Evolutionary conservation across 23 tunicate genomes (phyloP).

Genomic region (Ciona savignyi): DNA sequence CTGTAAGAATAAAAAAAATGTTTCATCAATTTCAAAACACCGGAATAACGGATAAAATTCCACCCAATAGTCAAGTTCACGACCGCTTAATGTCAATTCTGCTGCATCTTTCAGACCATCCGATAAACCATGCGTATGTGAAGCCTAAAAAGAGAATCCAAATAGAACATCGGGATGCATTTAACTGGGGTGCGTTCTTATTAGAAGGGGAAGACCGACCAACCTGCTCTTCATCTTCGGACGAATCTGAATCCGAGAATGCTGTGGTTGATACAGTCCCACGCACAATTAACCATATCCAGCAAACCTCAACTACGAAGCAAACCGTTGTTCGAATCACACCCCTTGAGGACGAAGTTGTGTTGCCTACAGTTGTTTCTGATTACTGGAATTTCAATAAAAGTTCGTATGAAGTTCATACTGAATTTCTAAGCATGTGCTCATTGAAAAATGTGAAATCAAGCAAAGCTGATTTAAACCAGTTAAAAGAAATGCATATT

Average conservation of each 20-base stretch:
- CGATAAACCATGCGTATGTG: conserved; percentile 26
- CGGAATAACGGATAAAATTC: conserved; percentile 15
- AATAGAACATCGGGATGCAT: neutral
- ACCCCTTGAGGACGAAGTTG: neutral
- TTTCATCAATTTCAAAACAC: conserved; percentile 13
- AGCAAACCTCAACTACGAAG: neutral
- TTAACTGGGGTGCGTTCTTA: conserved; percentile 71
- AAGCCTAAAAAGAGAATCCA: neutral
- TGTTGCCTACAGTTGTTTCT: conserved; percentile 1
- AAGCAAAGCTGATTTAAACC: neutral
- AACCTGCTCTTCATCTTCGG: conserved; percentile 50
- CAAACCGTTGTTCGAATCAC: neutral
- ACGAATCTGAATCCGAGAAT: conserved; percentile 35
- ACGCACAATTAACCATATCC: no score
- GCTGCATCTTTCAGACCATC: conserved; percentile 40
- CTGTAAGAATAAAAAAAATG: conserved; percentile 19
- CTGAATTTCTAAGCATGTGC: neutral
- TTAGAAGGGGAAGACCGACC: conserved; percentile 80
- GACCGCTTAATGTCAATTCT: conserved; percentile 31
- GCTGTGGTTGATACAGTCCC: neutral
- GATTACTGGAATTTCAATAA: conserved; percentile 2
- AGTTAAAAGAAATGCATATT: conserved; percentile 28
- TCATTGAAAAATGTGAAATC: neutral
- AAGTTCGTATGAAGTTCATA: neutral
- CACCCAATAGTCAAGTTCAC: conserved; percentile 46